A percentile compares a stretch with the other conserved stretches of the same genome.
Conservation (phyloP, 2,888 invertebrate genomes). For the Macrosoma leucophasiata region DNA sequence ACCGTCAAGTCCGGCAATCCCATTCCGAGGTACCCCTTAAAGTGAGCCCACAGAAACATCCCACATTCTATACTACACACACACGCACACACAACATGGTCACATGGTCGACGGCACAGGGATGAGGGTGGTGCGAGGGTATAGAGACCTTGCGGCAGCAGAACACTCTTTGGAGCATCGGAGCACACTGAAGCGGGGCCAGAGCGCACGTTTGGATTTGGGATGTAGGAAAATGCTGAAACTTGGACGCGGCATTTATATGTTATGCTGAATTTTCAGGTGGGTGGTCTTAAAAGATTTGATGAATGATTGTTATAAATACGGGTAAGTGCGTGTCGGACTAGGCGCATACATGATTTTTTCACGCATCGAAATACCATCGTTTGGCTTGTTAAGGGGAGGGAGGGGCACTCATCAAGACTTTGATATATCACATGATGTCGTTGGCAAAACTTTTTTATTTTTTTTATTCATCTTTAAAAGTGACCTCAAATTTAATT, state of each 20-base stretch:
- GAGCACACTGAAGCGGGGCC: slow-evolving; percentile 44
- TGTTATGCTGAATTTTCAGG: no score
- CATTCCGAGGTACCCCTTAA: slow-evolving; percentile 57
- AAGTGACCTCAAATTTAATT: no score
- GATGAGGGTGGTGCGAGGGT: slow-evolving; percentile 1
- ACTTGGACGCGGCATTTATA: slow-evolving; percentile 36
- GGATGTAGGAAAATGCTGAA: slow-evolving; percentile 16
- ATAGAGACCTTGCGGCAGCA: slow-evolving; percentile 66
- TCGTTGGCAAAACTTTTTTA: no score
- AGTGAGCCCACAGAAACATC: slow-evolving; percentile 62
- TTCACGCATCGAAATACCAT: no score
- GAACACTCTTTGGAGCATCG: slow-evolving; percentile 67
- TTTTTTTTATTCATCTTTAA: no score
- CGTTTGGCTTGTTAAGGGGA: no score
- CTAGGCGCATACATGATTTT: no score
- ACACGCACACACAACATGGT: slow-evolving; percentile 30
- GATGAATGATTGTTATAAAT: no score
- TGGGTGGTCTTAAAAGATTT: no score
- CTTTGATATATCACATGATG: no score
- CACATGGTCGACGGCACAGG: slow-evolving; percentile 10
- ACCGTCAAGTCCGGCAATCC: slow-evolving; percentile 67
- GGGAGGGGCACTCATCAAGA: no score
- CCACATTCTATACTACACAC: slow-evolving; percentile 38
- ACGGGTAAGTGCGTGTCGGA: no score
- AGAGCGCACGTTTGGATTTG: slow-evolving; percentile 12